Conservation (phyloP, 2,888 invertebrate genomes). For the Ophion ventricosus region DNA sequence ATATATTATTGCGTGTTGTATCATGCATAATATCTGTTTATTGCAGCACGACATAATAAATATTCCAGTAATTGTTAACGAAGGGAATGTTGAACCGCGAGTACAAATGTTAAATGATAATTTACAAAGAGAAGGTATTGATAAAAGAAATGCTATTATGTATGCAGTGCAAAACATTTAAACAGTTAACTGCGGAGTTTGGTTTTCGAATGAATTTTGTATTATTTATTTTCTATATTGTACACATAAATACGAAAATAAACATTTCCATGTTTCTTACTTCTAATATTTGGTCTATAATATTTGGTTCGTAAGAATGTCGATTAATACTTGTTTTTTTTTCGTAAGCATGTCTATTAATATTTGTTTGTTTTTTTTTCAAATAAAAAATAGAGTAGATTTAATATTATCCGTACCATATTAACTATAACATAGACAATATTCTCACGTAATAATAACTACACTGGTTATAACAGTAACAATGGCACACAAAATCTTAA, state of each 20-base stretch:
- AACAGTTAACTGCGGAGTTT: neutral
- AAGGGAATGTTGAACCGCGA: too few species aligned
- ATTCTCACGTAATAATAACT: neutral
- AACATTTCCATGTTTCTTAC: neutral
- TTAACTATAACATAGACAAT: neutral
- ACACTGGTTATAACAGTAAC: too few species aligned
- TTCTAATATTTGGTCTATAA: neutral
- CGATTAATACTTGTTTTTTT: neutral
- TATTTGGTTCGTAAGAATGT: neutral
- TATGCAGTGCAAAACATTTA: neutral
- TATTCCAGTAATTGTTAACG: neutral
- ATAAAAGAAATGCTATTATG: neutral
- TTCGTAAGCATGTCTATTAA: neutral
- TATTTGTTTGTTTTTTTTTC: neutral
- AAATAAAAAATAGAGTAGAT: too few species aligned
- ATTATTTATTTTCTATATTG: neutral
- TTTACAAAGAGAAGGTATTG: neutral
- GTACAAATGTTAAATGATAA: neutral
- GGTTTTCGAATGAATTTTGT: neutral
- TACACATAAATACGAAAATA: neutral
- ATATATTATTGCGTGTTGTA: constrained; percentile 70
- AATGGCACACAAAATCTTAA: neutral
- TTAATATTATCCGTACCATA: too few species aligned
- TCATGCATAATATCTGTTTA: too few species aligned
- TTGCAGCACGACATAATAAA: neutral